Evolutionary conservation across 2,888 invertebrate genomes (phyloP).

Genomic region (Trachelus stipa): DNA sequence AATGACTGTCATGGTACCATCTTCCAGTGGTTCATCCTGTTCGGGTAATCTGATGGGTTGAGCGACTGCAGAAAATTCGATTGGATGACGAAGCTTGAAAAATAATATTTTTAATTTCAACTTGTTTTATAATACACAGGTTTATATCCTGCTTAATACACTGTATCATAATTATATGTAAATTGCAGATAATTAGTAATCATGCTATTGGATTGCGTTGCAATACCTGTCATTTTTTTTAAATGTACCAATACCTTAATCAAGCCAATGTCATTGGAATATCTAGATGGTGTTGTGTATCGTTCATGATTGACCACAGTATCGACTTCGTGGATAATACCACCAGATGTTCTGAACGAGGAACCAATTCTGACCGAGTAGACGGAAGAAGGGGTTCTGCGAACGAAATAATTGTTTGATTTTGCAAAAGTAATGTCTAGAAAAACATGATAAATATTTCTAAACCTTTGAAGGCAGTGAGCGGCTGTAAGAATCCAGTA

Average conservation of each 20-base stretch:
- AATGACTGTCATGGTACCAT: not conserved
- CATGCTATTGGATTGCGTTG: not conserved
- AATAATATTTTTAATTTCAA: not conserved
- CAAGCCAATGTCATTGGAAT: slow-evolving; percentile 12
- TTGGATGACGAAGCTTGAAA: slow-evolving; percentile 9
- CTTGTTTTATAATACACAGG: not conserved
- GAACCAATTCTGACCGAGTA: slow-evolving; percentile 12
- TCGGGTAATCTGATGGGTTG: slow-evolving; percentile 15
- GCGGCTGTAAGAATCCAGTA: slow-evolving; percentile 17
- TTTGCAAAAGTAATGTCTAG: not conserved
- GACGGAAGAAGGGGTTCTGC: not conserved
- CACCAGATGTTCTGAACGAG: slow-evolving; percentile 3
- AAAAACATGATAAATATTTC: not conserved
- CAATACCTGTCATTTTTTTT: not conserved
- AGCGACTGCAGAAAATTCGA: slow-evolving; percentile 7
- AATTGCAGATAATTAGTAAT: not conserved
- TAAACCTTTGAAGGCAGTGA: slow-evolving; percentile 11
- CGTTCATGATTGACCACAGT: not conserved
- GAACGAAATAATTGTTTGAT: not conserved
- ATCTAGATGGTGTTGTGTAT: not conserved
- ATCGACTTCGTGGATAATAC: slow-evolving; percentile 4
- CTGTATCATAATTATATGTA: not conserved
- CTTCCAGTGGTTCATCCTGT: not conserved
- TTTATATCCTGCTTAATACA: not conserved
- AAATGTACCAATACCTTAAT: not conserved